These are phyloP conservation scores for Pachycephala philippinensis DNA, from an alignment of 2,113 vertebrate species.

Conservation along the genomic window DNA sequence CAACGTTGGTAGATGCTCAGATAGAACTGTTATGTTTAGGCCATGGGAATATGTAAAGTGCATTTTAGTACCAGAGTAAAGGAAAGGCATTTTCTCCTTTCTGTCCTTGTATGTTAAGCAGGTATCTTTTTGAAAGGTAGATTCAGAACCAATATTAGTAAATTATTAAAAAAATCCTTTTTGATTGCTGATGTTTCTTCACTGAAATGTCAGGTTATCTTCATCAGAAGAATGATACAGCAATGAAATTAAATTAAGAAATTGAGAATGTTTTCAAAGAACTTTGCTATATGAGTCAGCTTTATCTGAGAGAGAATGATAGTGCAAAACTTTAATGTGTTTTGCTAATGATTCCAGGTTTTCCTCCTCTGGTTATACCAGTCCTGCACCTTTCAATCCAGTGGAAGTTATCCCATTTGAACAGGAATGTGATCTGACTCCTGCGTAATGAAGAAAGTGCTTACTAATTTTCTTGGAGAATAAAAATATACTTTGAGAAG, in stretches of 20 bases:
- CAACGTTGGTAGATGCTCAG: background rate
- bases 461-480: background rate
- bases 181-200: background rate
- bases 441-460: background rate
- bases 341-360: background rate
- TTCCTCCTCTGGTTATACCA: background rate
- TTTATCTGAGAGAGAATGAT: background rate
- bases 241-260: background rate
- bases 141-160: background rate
- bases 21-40: background rate
- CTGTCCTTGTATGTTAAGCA: background rate
- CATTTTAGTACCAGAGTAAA: background rate
- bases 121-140: background rate
- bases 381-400: background rate
- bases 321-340: rapidly evolving
- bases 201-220: background rate
- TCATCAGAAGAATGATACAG: background rate
- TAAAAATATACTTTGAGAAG: background rate
- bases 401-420: background rate
- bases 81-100: background rate
- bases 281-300: background rate
- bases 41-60: background rate
- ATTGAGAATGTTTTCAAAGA: background rate
- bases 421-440: background rate
- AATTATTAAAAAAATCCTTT: background rate